These are phyloP conservation scores for Cetoscarus ocellatus DNA, from an alignment of 2,797 vertebrate genomes.

Conservation along the genomic window DNA sequence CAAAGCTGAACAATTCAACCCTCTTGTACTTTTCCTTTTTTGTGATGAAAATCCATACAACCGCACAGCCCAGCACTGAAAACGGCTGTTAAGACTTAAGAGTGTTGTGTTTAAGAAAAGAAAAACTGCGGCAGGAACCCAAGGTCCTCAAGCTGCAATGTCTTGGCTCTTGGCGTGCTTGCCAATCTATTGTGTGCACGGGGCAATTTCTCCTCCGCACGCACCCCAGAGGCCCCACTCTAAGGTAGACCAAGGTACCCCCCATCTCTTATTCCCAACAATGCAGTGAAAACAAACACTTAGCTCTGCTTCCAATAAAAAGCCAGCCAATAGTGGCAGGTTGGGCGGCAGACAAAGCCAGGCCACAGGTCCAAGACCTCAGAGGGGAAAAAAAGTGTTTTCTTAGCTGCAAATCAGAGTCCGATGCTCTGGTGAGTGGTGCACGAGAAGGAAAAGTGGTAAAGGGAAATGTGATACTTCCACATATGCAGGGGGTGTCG, in stretches of 20 bases:
- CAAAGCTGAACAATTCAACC: conserved; percentile 45
- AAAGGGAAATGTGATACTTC: conserved; percentile 82
- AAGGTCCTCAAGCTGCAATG: conserved; percentile 79
- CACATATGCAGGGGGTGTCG: conserved; percentile 78
- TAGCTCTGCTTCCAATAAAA: conserved; percentile 84
- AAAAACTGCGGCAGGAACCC: conserved; percentile 72
- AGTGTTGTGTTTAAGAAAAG: conserved; percentile 74
- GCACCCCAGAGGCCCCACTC: conserved; percentile 80
- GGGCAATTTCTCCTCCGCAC: conserved; percentile 80
- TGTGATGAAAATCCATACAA: conserved; percentile 41
- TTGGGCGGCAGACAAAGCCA: conserved; percentile 71
- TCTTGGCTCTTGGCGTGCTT: conserved; percentile 72
- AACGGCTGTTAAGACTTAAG: conserved; percentile 74
- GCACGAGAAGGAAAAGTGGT: conserved; percentile 71
- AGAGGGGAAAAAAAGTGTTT: conserved; percentile 67
- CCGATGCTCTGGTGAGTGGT: conserved; percentile 65
- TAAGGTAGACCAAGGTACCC: conserved; percentile 79
- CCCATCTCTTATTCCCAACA: conserved; percentile 76
- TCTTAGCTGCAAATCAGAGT: conserved; percentile 80
- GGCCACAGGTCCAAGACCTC: conserved; percentile 76
- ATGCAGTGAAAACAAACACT: conserved; percentile 83
- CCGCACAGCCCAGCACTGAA: conserved; percentile 32
- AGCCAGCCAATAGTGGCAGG: conserved; percentile 70
- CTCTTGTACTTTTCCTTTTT: conserved; percentile 36
- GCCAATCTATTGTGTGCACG: conserved; percentile 78